phyloP scores from a whole-genome alignment of 1,140 invertebrate species.

The Drosophila subpulchrella region DNA sequence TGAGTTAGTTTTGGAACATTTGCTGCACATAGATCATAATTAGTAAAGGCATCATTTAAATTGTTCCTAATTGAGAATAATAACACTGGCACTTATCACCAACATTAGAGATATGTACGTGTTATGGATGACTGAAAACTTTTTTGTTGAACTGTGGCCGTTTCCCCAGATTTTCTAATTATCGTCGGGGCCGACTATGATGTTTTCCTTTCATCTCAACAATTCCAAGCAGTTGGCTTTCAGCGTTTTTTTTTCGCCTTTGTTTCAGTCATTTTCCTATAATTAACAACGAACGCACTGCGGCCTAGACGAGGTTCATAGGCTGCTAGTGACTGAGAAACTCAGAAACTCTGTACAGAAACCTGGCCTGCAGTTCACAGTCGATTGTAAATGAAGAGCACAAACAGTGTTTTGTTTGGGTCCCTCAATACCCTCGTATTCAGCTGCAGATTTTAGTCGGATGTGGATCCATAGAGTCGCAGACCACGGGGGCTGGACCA shows the following conservation, averaged over 20 bases:
- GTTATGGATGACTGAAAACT: conserved; percentile 22
- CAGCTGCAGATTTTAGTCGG: conserved; percentile 16
- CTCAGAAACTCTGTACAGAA: neutral
- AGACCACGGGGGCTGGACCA: conserved; percentile 55
- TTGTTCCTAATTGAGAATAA: neutral
- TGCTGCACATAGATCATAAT: neutral
- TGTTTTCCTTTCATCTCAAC: conserved; percentile 53
- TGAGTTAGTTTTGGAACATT: too few species aligned
- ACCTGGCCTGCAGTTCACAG: conserved; percentile 58
- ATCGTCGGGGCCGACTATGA: conserved; percentile 37
- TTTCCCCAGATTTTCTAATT: conserved; percentile 53
- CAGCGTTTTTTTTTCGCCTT: conserved; percentile 39
- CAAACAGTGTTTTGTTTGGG: conserved; percentile 56
- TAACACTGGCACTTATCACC: conserved; percentile 4
- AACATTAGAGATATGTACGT: conserved; percentile 5
- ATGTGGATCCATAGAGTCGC: conserved; percentile 13
- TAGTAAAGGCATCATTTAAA: neutral
- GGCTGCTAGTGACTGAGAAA: conserved; percentile 16
- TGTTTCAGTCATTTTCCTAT: conserved; percentile 57
- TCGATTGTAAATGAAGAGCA: conserved; percentile 70
- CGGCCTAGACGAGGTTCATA: conserved; percentile 53
- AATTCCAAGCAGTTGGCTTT: conserved; percentile 50
- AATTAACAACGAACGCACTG: conserved; percentile 67
- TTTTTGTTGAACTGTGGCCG: conserved; percentile 16
- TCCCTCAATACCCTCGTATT: conserved; percentile 16